phyloP scores from a whole-genome alignment of 2,113 vertebrate genomes.

The Crotalus viridis region DNA sequence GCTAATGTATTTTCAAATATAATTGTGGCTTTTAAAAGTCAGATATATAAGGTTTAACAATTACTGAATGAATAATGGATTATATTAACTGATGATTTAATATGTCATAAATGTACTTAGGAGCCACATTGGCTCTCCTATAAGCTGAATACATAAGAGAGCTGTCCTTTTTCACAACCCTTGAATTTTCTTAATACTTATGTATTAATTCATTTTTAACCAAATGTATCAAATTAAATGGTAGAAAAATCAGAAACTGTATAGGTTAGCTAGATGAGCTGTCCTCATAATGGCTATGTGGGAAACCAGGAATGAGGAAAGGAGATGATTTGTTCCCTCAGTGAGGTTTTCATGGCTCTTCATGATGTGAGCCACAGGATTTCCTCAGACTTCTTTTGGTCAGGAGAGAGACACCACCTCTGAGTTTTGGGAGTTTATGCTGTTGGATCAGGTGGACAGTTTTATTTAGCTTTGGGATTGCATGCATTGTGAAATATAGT shows the following conservation, averaged over 20 bases:
- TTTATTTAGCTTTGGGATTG: not conserved
- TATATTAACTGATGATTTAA: not conserved
- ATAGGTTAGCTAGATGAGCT: slow-evolving; percentile 41
- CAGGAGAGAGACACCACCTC: not conserved
- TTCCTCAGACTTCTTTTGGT: slow-evolving; percentile 35
- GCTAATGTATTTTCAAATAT: not conserved
- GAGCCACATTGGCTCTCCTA: not conserved
- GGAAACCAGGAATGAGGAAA: slow-evolving; percentile 63
- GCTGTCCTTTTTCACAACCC: not conserved
- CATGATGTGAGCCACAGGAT: slow-evolving; percentile 40
- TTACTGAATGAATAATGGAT: not conserved
- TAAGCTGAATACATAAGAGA: not conserved
- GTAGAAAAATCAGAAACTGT: slow-evolving; percentile 40
- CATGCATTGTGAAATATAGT: fast-evolving
- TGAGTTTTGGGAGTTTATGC: not conserved
- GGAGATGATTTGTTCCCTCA: slow-evolving; percentile 63
- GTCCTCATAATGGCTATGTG: slow-evolving; percentile 44
- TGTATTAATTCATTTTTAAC: not conserved
- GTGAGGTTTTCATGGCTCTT: slow-evolving; percentile 58
- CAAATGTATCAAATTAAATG: slow-evolving; percentile 27
- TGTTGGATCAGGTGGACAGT: fast-evolving
- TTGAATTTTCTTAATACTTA: not conserved
- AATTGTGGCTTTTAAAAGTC: not conserved
- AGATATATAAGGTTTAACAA: not conserved
- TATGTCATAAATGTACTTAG: not conserved